Evolutionary conservation across 2,888 invertebrate species (phyloP).

Genomic region (Sceliomorpha sp.): DNA sequence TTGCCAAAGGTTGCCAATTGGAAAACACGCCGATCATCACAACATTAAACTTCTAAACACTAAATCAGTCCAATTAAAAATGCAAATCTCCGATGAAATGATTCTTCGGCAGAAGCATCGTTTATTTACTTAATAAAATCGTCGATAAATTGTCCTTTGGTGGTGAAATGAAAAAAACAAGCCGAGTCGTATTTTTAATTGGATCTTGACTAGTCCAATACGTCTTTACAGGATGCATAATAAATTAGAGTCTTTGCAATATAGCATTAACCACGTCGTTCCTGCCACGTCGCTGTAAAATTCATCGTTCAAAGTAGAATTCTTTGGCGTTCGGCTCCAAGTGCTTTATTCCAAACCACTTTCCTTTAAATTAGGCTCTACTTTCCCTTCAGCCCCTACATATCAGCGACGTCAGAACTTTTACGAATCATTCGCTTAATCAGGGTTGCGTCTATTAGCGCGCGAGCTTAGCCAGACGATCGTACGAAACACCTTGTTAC

Average conservation of each 20-base stretch:
- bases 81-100: neutral
- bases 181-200: conserved; percentile 37
- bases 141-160: conserved; percentile 9
- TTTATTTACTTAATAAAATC: conserved; percentile 3
- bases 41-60: neutral
- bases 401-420: too few species aligned
- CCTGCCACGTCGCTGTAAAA: conserved; percentile 7
- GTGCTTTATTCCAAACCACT: too few species aligned
- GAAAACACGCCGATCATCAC: too few species aligned
- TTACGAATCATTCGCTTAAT: too few species aligned
- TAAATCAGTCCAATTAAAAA: conserved; percentile 14
- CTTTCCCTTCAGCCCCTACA: too few species aligned
- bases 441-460: too few species aligned
- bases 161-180: conserved; percentile 3
- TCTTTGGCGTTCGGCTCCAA: too few species aligned
- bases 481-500: too few species aligned
- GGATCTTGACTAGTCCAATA: conserved; percentile 39
- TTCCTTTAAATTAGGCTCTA: too few species aligned
- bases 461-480: too few species aligned
- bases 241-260: conserved; percentile 48
- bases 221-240: conserved; percentile 37
- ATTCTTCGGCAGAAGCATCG: neutral
- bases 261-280: conserved; percentile 9
- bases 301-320: too few species aligned
- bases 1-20: too few species aligned